Base-by-base conservation (phyloP, 92 coral and sea anemone species). In the Epizoanthus fatuus region DNA sequence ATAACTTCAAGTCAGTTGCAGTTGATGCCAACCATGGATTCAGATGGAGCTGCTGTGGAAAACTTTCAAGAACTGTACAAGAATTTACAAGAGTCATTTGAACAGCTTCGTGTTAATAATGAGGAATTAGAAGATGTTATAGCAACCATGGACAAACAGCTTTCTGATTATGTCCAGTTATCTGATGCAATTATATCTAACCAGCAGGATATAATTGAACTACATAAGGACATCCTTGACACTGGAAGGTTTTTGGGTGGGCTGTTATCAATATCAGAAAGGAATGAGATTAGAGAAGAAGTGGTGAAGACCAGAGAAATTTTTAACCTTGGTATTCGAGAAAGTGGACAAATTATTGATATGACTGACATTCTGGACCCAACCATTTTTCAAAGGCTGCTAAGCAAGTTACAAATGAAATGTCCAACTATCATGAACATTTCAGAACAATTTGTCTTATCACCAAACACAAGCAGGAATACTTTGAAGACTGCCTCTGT, bases 251-350 rank as follows among this genome's bases (percentile, higher is more conserved):
- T n/a, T 17, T 19, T 59, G 64, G 64, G 64, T 10, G 64, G 64
- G 11, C 64, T 59, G 1, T 17, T 59, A 59, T 59, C 64, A 0
- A 59, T 59, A 17, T 59, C 64, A 17, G 64, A 59, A 59, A 59
- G 29, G 32, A 59, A 59, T 59, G 29, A 59, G 25, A 17, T 59
- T 25, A 16, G 32, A 15, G 69, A 68, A 29, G 87, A 83, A 69
- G 77, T 69, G 5, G 25, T 20, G 7, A 70, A 69, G 62, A 38
- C 75, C 4, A 47, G 62, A 63, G 59, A 70, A 7, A 29, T 80
- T 35, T 87, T 87, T 55, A 81, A 81, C 82, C 75, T 87, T 59
- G 89, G 89, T 4, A 58, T 85, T 58, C 77, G 85, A 76, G 78
- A 66, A 35, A 54, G 63, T 67, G 86, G 74, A 10, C 42, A 79